Evolutionary conservation across 2,797 vertebrate genomes (phyloP).

Genomic region (Odontamblyopus rebecca): DNA sequence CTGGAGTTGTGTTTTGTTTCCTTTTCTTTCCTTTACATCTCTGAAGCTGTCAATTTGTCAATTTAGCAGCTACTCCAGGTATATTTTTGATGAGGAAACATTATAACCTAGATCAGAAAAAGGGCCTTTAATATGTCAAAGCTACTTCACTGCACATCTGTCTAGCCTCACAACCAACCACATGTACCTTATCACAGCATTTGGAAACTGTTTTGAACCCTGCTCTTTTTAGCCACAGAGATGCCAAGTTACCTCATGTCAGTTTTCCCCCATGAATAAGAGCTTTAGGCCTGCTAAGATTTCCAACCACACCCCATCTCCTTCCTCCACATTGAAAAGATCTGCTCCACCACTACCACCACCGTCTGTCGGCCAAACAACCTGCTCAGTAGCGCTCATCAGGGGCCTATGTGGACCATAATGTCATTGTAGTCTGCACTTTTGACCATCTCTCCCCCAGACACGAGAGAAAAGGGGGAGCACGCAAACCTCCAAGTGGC

Average conservation of each 20-base stretch:
- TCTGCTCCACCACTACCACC: slow-evolving; percentile 8
- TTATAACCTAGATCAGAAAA: too few relatives aligned
- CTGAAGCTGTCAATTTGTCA: too few relatives aligned
- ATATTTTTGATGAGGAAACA: too few relatives aligned
- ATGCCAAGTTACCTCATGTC: not conserved
- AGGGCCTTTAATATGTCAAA: not conserved
- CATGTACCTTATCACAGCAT: not conserved
- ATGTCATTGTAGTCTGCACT: slow-evolving; percentile 40
- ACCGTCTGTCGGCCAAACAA: slow-evolving; percentile 16
- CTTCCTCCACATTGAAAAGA: slow-evolving; percentile 21
- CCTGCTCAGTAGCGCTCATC: slow-evolving; percentile 29
- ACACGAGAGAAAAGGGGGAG: not conserved
- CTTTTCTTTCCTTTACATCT: too few relatives aligned
- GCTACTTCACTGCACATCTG: not conserved
- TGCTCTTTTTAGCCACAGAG: not conserved
- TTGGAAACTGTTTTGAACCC: too few relatives aligned
- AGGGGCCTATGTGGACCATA: slow-evolving; percentile 18
- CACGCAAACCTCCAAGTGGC: slow-evolving; percentile 1
- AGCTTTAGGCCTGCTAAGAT: slow-evolving; percentile 45
- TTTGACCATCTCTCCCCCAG: not conserved
- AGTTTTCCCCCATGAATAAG: not conserved
- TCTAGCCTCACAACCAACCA: not conserved
- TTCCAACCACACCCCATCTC: slow-evolving; percentile 71
- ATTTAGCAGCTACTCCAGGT: too few relatives aligned
- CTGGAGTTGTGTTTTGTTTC: too few relatives aligned